Evolutionary conservation across 2,113 vertebrate species (phyloP), one percentile per base, ranked within the genome.

Genomic region (Corvus cornix): DNA sequence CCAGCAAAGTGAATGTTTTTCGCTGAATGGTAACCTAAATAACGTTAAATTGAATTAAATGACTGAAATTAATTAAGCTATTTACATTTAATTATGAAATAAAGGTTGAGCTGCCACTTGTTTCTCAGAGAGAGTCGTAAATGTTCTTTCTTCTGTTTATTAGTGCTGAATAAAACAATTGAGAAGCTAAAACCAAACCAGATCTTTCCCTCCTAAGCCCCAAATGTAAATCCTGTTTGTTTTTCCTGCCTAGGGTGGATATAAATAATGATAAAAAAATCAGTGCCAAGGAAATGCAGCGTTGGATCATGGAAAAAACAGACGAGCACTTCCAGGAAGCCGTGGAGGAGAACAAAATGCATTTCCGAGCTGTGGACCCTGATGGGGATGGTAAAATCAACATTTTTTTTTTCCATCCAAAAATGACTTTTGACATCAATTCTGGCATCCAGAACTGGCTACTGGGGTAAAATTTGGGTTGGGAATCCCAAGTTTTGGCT

Each of bases 291-390:
- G 89, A 91, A 7, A 59, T 91, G 89, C 89, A 91, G 0, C 81
- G 81, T 3, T 91, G 89, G 89, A 85, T 91, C 74, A 85, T 91
- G 89, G 81, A 59, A 0, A 91, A 91, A 51, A 91, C 89, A 4
- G 74, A 85, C 0, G 89, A 91, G 7, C 89, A 91, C 7, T 91
- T 91, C 89, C 89, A 91, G 59, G 89, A 99, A 92, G 99, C 99
- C 0, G 97, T 98, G 44, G 92, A 96, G 23, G 99, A 99, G 94
- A 99, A 99, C 95, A 99, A 98, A 90, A 98, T 98, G 59, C 99
- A 99, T 77, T 99, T 99, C 96, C 95, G 67, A 9, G 98, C 99
- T 0, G 99, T 99, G 11, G 99, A 99, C 87, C 99, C 99, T 0
- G 99, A 99, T 24, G 98, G 98, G 1, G 98, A 99, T 2, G 99